Percentiles rank a stretch among this genome's conserved stretches.
Evolutionary conservation across 2,797 vertebrate genomes (phyloP).

Genomic region (Macrochelys suwanniensis): DNA sequence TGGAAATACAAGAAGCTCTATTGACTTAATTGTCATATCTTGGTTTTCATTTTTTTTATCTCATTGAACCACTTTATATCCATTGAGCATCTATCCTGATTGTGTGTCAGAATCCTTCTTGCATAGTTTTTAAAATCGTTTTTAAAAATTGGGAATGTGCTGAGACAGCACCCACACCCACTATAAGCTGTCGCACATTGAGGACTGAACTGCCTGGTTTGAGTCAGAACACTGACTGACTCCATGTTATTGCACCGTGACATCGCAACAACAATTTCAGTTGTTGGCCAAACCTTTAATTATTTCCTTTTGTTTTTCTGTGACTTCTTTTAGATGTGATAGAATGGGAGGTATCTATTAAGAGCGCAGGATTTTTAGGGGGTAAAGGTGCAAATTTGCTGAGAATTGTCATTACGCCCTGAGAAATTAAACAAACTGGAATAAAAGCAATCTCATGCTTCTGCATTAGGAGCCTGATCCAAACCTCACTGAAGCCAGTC

Average conservation of each 20-base stretch:
- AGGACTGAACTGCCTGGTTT: neutral
- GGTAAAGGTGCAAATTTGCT: neutral
- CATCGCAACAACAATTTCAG: neutral
- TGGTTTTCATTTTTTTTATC: neutral
- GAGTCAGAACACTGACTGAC: neutral
- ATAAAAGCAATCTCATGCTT: neutral
- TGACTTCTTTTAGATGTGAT: neutral
- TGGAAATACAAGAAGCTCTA: neutral
- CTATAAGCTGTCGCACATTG: neutral
- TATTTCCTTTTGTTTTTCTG: neutral
- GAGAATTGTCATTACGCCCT: neutral
- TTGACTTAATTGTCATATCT: neutral
- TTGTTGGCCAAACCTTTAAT: neutral
- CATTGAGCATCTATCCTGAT: neutral
- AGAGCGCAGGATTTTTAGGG: neutral
- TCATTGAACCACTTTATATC: neutral
- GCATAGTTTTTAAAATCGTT: neutral
- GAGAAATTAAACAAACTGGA: neutral
- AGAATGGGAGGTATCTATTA: neutral
- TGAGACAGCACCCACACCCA: neutral
- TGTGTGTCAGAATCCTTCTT: neutral
- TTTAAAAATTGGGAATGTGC: neutral
- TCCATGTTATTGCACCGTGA: neutral
- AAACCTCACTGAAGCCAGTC: neutral
- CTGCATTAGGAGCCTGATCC: no score